Evolutionary conservation across 2,797 vertebrate genomes (phyloP).

Genomic region (Danio albolineatus): DNA sequence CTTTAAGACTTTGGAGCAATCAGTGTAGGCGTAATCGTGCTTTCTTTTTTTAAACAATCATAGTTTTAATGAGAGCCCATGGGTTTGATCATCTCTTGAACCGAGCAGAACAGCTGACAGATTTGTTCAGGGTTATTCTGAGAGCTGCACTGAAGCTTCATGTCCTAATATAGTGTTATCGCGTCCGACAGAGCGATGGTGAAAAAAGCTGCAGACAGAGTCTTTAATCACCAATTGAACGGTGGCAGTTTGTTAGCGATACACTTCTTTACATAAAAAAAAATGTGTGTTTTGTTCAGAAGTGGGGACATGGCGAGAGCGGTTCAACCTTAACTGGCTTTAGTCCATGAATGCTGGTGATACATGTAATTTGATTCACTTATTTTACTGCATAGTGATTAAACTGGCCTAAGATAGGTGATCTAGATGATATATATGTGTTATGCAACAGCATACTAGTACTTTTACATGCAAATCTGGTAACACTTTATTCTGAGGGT

Average conservation of each 20-base stretch:
- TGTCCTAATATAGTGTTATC: conserved; percentile 77
- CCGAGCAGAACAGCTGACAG: conserved; percentile 70
- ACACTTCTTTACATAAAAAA: not conserved
- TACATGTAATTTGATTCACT: not conserved
- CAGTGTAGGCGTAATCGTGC: not conserved
- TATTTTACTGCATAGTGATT: not conserved
- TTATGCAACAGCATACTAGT: not conserved
- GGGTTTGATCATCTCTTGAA: conserved; percentile 7
- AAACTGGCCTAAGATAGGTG: not conserved
- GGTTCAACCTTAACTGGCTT: conserved; percentile 4
- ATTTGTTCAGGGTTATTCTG: conserved; percentile 65
- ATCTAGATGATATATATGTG: not conserved
- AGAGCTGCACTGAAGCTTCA: conserved; percentile 66
- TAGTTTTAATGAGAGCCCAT: conserved; percentile 1
- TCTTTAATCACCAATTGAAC: not conserved
- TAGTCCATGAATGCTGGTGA: not conserved
- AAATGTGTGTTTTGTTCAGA: not conserved
- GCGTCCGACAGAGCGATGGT: conserved; percentile 38
- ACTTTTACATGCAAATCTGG: not conserved
- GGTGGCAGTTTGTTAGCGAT: not conserved
- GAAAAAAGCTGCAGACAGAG: conserved; percentile 30
- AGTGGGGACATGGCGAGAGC: not conserved
- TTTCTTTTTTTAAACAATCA: not conserved
- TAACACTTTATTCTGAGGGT: too few relatives aligned
- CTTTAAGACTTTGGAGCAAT: not conserved